Percentiles rank a stretch among this genome's conserved stretches.
Conservation (phyloP, 1,140 invertebrate genomes). For the Daktulosphaira vitifoliae region DNA sequence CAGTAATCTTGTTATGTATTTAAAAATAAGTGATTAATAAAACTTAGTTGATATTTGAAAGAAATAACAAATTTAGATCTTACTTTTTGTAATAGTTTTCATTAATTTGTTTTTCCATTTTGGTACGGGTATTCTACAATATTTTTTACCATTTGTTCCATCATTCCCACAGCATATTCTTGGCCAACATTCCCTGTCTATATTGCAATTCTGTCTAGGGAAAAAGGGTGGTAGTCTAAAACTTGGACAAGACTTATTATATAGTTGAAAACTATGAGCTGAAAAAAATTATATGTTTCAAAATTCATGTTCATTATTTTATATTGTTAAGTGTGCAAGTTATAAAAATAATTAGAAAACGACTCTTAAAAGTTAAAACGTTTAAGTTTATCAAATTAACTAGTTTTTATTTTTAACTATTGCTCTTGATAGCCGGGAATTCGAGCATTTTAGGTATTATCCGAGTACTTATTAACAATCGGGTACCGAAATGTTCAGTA, state of each 20-base stretch:
- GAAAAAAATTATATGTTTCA: not conserved
- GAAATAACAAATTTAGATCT: no score
- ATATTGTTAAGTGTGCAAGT: not conserved
- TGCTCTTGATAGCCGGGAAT: no score
- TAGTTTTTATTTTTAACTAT: no score
- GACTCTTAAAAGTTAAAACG: no score
- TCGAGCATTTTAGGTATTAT: not conserved
- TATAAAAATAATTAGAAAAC: no score
- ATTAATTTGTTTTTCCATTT: conserved; percentile 45
- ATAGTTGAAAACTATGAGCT: conserved; percentile 17
- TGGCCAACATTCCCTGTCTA: conserved; percentile 59
- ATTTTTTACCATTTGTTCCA: conserved; percentile 43
- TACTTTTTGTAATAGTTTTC: conserved; percentile 4
- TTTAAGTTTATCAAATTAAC: no score
- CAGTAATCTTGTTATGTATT: no score
- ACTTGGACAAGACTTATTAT: conserved; percentile 46
- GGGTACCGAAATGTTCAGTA: no score
- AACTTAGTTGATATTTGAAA: no score
- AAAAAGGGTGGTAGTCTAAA: conserved; percentile 55
- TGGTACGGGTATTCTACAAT: conserved; percentile 57
- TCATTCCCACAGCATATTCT: conserved; percentile 52
- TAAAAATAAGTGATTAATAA: no score
- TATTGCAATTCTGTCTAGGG: conserved; percentile 54
- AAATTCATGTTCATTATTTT: no score
- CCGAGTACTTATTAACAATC: no score